Evolutionary conservation across 1,140 invertebrate genomes (phyloP).

Genomic region (Parasteatoda tepidariorum): DNA sequence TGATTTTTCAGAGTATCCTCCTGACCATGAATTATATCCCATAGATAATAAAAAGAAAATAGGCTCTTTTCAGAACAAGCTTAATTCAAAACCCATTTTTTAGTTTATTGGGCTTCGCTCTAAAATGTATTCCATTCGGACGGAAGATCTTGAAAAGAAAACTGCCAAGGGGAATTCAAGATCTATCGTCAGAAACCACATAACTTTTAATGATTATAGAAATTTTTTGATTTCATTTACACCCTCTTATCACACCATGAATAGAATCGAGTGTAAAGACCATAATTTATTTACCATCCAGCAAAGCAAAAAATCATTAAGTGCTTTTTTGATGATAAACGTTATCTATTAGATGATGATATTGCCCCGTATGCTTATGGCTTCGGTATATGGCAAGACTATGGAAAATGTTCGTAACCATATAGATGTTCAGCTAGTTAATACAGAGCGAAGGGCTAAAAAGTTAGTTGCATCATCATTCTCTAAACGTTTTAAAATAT

Average conservation of each 20-base stretch:
- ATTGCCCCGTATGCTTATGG: not conserved
- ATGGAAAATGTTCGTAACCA: slow-evolving; percentile 4
- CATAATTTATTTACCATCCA: not conserved
- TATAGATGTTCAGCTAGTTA: not conserved
- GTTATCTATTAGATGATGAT: not conserved
- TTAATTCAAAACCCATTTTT: slow-evolving; percentile 5
- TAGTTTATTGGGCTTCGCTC: slow-evolving; percentile 19
- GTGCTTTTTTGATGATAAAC: not conserved
- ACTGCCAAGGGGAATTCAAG: slow-evolving; percentile 29
- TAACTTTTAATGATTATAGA: not conserved
- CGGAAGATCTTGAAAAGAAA: not conserved
- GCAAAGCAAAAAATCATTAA: not conserved
- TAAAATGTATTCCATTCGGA: slow-evolving; percentile 21
- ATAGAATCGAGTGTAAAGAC: not conserved
- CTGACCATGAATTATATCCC: not conserved
- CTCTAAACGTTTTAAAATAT: slow-evolving; percentile 64
- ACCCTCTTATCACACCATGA: not conserved
- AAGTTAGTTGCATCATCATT: not conserved
- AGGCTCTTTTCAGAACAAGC: slow-evolving; percentile 40
- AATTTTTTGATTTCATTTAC: not conserved
- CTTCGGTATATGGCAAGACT: slow-evolving; percentile 1
- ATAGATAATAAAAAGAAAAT: slow-evolving; percentile 12
- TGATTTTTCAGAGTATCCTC: slow-evolving; percentile 27
- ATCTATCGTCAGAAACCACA: not conserved
- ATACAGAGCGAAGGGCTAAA: not conserved